Conservation (phyloP, 2,797 vertebrate genomes). For the Stomatorhinus walkeri region DNA sequence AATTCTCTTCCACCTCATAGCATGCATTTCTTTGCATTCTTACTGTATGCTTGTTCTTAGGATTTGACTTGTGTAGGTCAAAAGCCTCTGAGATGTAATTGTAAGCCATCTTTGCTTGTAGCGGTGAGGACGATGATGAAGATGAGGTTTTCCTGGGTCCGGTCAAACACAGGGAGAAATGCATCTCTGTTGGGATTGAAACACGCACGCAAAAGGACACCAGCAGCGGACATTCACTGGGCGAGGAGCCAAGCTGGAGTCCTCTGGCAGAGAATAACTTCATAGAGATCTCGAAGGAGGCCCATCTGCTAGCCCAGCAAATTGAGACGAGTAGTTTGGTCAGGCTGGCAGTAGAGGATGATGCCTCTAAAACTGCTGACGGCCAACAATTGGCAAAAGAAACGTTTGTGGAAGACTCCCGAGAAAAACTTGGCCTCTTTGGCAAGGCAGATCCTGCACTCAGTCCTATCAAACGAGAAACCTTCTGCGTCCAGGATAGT, state of each 20-base stretch:
- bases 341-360: background rate
- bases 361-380: background rate
- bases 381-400: slow-evolving; percentile 43
- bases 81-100: background rate
- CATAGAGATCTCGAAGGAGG: slow-evolving; percentile 79
- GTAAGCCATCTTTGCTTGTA: slow-evolving; percentile 37
- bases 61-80: background rate
- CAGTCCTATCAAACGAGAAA: slow-evolving; percentile 78
- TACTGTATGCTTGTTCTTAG: background rate
- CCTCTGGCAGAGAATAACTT: slow-evolving; percentile 69
- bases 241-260: slow-evolving; percentile 58
- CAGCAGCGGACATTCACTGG: background rate
- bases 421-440: slow-evolving; percentile 63
- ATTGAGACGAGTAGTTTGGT: slow-evolving; percentile 48
- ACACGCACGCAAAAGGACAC: slow-evolving; percentile 22
- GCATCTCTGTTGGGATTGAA: slow-evolving; percentile 50
- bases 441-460: slow-evolving; percentile 35
- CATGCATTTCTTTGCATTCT: background rate
- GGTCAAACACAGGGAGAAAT: slow-evolving; percentile 61
- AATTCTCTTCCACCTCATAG: background rate
- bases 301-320: slow-evolving; percentile 66
- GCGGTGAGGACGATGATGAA: slow-evolving; percentile 57
- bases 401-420: slow-evolving; percentile 63
- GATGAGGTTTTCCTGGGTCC: slow-evolving; percentile 81
- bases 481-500: slow-evolving; percentile 73